Percentiles rank a stretch among this genome's conserved stretches.
Conservation (phyloP, 2,888 invertebrate genomes). For the Imbricaverruca yamaguchii region DNA sequence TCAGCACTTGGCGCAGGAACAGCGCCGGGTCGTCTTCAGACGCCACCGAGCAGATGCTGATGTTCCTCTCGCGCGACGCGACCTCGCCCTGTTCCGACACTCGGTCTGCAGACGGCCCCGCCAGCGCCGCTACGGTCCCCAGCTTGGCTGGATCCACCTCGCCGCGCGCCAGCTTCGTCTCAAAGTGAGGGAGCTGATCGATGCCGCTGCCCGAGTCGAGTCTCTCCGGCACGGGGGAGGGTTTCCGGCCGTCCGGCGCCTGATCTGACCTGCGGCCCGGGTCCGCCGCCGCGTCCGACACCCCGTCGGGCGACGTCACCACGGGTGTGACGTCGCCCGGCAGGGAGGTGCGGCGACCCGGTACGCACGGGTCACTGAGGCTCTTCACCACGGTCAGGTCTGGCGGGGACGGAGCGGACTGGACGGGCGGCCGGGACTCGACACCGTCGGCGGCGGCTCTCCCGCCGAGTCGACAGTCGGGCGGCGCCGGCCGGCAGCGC, state of each 20-base stretch:
- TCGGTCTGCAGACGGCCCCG: neutral
- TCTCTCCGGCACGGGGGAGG: neutral
- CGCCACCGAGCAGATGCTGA: neutral
- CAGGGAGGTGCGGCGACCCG: neutral
- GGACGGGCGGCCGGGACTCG: neutral
- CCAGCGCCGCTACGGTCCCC: neutral
- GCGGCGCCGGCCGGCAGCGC: neutral
- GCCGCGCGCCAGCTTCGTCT: neutral
- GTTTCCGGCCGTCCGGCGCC: too few species aligned
- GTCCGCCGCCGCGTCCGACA: neutral
- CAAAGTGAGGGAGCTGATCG: neutral
- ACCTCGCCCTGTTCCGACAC: neutral
- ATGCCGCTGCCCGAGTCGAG: neutral
- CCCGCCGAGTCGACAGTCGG: neutral
- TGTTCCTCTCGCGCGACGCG: neutral
- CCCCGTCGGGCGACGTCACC: neutral
- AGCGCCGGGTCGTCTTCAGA: slow-evolving; percentile 2
- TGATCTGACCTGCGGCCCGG: too few species aligned
- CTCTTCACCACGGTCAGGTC: neutral
- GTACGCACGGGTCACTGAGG: neutral
- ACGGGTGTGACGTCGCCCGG: neutral
- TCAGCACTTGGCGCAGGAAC: slow-evolving; percentile 1
- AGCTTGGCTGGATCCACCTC: neutral
- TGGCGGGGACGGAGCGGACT: neutral
- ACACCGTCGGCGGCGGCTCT: neutral